Evolutionary conservation across 2,888 invertebrate genomes (phyloP), one percentile per base, ranked within the genome.

Genomic region (Andrena hattorfiana): DNA sequence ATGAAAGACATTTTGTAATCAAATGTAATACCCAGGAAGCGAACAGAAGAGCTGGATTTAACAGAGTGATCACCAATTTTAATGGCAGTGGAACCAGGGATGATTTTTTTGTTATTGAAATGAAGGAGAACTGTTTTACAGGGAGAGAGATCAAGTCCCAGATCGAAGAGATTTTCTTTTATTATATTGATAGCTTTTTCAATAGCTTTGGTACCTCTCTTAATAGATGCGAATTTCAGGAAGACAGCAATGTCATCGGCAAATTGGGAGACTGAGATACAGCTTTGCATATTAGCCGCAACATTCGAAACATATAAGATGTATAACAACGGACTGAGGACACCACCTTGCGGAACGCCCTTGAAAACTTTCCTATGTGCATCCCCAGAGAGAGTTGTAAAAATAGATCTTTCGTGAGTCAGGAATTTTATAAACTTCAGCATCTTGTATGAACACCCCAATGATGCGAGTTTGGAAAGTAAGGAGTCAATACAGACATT

Each of bases 21-120:
- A 54, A 66, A 74, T 3, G 23, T 30, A 30, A 74, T 74, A 0
- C 59, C 42, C 5, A 74, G 16, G 6, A 59, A 42, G 5, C 26
- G 26, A 35, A 20, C 51, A 2, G 26, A 16, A 8, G 42, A 48
- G 16, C 63, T 35, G 0, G 26, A 54, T 5, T 2, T 20, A 13
- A 35, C 28, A 10, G 10, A 26, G 16, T 5, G 26, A 2, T 54
- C 23, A 0, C 30, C 16, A 1, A 68, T 6, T 56, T 16, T 35
- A 8, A 56, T 60, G 7, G 7, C 1, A 2, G 60, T 20, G 1
- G 23, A 1, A 4, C 48, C 48, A 0, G 59, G 56, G 1, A 35
- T 0, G 8, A 51, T 30, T 16, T 13, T 32, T 48, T 10, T 42
- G 1, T 62, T 35, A 35, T 70, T 51, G 1, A 48, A 70, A 56